Evolutionary conservation across 2,888 invertebrate genomes (phyloP), one percentile per base, ranked within the genome.

Genomic region (Melanophora roralis): DNA sequence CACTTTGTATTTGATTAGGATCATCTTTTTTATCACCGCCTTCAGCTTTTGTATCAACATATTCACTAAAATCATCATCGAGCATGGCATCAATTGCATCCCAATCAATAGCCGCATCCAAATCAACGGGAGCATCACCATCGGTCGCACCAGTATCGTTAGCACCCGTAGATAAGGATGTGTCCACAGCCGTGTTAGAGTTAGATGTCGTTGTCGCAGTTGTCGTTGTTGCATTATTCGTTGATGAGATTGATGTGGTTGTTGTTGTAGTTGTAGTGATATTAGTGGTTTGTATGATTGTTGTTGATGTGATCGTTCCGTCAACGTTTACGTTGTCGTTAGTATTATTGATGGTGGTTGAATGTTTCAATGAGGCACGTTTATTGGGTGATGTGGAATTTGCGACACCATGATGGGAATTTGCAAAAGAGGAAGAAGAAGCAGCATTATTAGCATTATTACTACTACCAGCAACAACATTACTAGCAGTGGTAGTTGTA

Each of bases 1-100:
- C 92, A 90, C 95, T 95, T 85, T 96, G 92, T 72, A 95, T 94
- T 87, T 95, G 95, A 84, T 93, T 88, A 64, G 86, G 85, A 47
- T 85, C 88, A 57, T 86, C 86, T 45, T 86, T 84, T 60, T 85
- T 85, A 21, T 87, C 89, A 78, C 85, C 86, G 77, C 85, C 85
- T 40, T 88, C 88, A 51, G 86, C 85, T 64, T 88, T 88, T 47
- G 86, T 88, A 23, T 87, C 88, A 79, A 89, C 90, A 76, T 88
- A 88, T 83, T 88, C 88, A 84, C 88, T 88, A 64, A 89, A 89
- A 64, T 89, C 88, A 71, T 88, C 88, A 64, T 89, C 88, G 81
- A 89, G 77, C 87, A 89, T 89, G 2, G 88, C 88, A 82, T 88
- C 88, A 76, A 88, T 89, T 6, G 89, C 89, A 82, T 89, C 88